Conservation (phyloP, 2,797 vertebrate species). For the Hydrolagus colliei region DNA sequence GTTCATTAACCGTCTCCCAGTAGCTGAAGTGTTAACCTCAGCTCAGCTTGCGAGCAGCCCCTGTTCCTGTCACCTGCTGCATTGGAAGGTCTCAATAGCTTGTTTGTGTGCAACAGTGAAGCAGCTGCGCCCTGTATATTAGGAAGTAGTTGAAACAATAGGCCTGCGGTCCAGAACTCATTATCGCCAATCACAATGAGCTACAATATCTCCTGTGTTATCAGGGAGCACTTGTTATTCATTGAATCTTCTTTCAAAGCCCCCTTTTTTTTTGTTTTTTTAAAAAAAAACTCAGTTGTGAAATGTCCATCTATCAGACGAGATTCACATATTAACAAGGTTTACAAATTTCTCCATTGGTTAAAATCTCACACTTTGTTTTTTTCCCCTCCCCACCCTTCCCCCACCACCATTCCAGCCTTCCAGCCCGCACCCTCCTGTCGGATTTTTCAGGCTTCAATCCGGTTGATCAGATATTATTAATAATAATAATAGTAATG, state of each 20-base stretch:
- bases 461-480: too few species aligned
- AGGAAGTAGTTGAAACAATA: conserved; percentile 15
- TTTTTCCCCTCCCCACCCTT: neutral
- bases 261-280: too few species aligned
- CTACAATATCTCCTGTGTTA: neutral
- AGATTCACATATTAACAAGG: neutral
- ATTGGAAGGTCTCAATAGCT: neutral
- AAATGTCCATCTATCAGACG: neutral
- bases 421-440: too few species aligned
- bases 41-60: neutral
- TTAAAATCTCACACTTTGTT: neutral
- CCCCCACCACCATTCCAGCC: too few species aligned
- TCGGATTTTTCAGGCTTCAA: too few species aligned
- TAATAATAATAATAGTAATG: too few species aligned
- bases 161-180: neutral
- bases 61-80: conserved; percentile 11
- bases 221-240: neutral
- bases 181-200: neutral
- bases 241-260: neutral
- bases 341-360: neutral
- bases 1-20: neutral
- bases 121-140: conserved; percentile 22
- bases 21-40: neutral
- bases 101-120: neutral
- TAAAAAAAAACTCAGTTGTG: too few species aligned